Evolutionary conservation across 92 coral and sea anemone genomes (phyloP).

Genomic region (Actinostola sp.): DNA sequence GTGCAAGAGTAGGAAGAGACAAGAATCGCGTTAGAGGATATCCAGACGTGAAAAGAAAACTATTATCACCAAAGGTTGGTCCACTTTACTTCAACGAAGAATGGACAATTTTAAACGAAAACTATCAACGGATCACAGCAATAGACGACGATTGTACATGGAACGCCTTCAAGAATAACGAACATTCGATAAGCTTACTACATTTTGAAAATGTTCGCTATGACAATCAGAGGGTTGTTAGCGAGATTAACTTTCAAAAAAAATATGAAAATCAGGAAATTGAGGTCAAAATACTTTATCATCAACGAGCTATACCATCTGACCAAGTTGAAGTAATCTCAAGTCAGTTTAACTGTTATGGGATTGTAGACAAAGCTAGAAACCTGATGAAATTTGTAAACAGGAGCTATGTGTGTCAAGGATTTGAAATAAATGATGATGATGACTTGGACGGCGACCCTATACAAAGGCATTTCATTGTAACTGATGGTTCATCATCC

Average conservation of each 20-base stretch:
- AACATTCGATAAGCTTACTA: background rate
- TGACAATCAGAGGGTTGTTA: slow-evolving; percentile 10
- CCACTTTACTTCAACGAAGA: background rate
- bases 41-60: slow-evolving; percentile 1
- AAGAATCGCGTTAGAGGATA: background rate
- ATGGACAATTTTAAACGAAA: background rate
- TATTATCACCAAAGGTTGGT: background rate
- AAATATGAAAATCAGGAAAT: background rate
- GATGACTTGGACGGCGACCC: background rate
- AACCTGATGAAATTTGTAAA: background rate
- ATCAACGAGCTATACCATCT: background rate
- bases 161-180: background rate
- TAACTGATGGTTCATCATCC: background rate
- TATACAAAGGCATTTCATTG: background rate
- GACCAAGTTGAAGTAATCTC: background rate
- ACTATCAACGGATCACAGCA: background rate
- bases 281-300: background rate
- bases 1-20: background rate
- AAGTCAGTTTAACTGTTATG: background rate
- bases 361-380: background rate
- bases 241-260: background rate
- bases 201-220: slow-evolving; percentile 1
- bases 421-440: background rate
- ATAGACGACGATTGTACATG: background rate
- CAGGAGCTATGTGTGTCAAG: background rate